Conservation (phyloP, 1,140 invertebrate species). For the Drosophila asahinai region DNA sequence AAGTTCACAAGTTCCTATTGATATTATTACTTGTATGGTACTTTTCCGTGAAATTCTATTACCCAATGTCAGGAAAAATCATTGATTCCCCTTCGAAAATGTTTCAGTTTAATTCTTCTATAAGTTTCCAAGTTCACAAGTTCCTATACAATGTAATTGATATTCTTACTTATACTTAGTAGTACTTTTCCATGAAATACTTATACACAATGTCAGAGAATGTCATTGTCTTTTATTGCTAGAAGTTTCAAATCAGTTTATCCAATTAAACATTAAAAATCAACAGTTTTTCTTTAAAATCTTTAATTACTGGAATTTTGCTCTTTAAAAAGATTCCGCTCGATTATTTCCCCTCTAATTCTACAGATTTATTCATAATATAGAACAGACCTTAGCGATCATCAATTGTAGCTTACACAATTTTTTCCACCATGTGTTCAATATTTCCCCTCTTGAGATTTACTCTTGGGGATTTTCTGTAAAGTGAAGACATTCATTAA, state of each 20-base stretch:
- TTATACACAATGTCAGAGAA: background rate
- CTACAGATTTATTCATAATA: background rate
- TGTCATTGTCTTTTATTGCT: background rate
- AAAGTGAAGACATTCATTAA: background rate
- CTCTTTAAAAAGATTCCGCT: background rate
- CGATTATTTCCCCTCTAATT: background rate
- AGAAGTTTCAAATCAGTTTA: background rate
- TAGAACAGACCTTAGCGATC: background rate
- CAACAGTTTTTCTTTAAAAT: no score
- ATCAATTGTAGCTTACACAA: background rate
- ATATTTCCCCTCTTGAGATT: background rate
- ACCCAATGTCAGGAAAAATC: no score
- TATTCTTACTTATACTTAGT: background rate
- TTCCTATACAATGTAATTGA: background rate
- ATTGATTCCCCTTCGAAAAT: background rate
- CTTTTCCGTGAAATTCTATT: rapidly evolving
- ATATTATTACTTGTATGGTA: background rate
- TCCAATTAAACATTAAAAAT: background rate
- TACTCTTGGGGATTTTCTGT: background rate
- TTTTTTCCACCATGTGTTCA: no score
- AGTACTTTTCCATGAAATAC: background rate
- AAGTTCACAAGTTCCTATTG: background rate
- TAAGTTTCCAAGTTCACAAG: background rate
- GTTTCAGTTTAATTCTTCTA: no score
- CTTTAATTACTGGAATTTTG: no score